These are phyloP conservation scores for Rotaria sp. DNA, from an alignment of 2,888 invertebrate species.

Conservation along the genomic window DNA sequence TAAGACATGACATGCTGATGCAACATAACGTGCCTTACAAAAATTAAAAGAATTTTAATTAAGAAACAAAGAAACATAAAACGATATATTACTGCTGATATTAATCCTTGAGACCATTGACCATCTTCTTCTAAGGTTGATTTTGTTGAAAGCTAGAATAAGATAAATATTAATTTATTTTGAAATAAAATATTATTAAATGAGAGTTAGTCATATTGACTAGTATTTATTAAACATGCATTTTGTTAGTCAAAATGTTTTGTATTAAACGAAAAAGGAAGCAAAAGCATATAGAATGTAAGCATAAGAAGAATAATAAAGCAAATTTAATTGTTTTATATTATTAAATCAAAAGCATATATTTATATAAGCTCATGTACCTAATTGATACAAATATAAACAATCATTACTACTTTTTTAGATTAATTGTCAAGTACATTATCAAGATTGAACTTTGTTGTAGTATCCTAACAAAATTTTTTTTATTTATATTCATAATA, in stretches of 20 bases:
- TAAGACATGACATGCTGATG: constrained; percentile 90
- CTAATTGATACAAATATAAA: not conserved
- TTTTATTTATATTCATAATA: no score
- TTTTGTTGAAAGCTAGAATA: not conserved
- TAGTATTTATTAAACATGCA: not conserved
- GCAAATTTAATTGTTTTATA: not conserved
- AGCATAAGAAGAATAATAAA: not conserved
- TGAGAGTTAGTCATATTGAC: no score
- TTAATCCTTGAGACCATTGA: constrained; percentile 92
- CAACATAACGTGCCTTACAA: constrained; percentile 73
- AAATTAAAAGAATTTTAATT: constrained; percentile 37
- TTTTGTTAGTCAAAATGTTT: not conserved
- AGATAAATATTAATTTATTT: no score
- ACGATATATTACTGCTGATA: constrained; percentile 65
- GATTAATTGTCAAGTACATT: no score
- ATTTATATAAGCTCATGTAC: not conserved
- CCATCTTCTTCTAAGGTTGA: constrained; percentile 65
- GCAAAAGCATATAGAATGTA: not conserved
- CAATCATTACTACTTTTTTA: not conserved
- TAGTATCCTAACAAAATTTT: no score
- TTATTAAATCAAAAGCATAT: not conserved
- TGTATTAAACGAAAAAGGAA: not conserved
- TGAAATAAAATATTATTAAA: no score
- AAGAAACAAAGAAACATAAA: constrained; percentile 42
- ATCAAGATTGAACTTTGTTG: no score